phyloP scores from a whole-genome alignment of 2,113 vertebrate genomes.

The Excalfactoria chinensis region DNA sequence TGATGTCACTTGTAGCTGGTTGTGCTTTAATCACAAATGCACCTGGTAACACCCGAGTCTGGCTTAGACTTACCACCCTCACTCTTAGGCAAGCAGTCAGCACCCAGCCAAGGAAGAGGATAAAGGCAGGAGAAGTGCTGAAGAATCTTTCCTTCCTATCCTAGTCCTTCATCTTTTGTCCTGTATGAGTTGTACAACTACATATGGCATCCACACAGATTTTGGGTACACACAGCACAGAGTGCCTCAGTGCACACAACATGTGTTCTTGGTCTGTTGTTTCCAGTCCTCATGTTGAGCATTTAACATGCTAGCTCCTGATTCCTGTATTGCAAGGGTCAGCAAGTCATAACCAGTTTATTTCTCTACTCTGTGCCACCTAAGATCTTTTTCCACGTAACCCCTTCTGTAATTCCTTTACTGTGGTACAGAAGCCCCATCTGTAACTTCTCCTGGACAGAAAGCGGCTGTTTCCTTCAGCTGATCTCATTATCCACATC shows the following conservation, averaged over 20 bases:
- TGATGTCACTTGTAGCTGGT: accelerated
- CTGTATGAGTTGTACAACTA: neutral
- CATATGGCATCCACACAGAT: neutral
- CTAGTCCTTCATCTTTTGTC: neutral
- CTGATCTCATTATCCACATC: neutral
- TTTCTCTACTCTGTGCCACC: neutral
- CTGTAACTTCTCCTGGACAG: neutral
- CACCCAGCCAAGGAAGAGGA: neutral
- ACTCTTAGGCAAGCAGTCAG: neutral
- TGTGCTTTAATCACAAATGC: accelerated
- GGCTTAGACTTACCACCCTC: neutral
- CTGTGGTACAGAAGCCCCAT: neutral
- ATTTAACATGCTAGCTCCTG: neutral
- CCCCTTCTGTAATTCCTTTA: neutral
- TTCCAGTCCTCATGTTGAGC: neutral
- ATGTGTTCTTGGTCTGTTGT: neutral
- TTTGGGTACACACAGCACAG: neutral
- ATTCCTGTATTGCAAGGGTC: neutral
- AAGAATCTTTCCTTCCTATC: neutral
- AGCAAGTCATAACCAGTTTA: neutral
- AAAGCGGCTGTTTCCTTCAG: neutral
- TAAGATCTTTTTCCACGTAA: neutral
- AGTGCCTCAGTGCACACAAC: neutral
- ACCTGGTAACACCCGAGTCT: neutral
- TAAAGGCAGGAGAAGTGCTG: neutral